A percentile compares a stretch with the other conserved stretches of the same genome.
phyloP scores from a whole-genome alignment of 2,888 invertebrate genomes.

The Brachyptera putata region DNA sequence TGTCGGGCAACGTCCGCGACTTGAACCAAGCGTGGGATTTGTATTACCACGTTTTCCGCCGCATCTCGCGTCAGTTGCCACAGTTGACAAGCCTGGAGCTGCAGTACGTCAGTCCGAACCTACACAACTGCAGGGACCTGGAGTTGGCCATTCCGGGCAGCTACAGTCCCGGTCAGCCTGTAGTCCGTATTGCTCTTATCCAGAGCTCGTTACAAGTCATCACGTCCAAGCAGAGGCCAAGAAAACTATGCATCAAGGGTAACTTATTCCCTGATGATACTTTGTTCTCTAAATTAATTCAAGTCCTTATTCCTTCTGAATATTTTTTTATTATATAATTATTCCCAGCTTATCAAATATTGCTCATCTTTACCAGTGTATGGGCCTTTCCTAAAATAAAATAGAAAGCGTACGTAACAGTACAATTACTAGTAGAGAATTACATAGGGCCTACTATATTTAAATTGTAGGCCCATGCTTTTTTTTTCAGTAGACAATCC shows the following conservation, averaged over 20 bases:
- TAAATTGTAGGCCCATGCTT: too few species aligned
- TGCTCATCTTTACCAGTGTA: too few species aligned
- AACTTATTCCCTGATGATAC: too few species aligned
- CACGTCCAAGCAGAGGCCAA: conserved; percentile 94
- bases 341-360: too few species aligned
- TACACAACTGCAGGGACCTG: conserved; percentile 83
- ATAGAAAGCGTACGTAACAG: too few species aligned
- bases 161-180: conserved; percentile 87
- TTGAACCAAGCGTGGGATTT: conserved; percentile 98
- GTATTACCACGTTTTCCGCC: conserved; percentile 96
- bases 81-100: conserved; percentile 85
- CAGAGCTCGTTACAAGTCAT: conserved; percentile 91
- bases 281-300: too few species aligned
- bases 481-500: too few species aligned
- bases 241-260: conserved; percentile 85
- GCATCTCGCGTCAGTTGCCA: conserved; percentile 92
- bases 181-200: conserved; percentile 85
- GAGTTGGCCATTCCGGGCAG: conserved; percentile 97
- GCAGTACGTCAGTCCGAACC: conserved; percentile 92
- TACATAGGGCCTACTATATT: too few species aligned
- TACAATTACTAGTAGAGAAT: too few species aligned
- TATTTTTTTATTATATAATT: too few species aligned
- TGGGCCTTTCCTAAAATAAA: too few species aligned
- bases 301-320: too few species aligned
- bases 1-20: conserved; percentile 82